Percentiles rank a stretch among this genome's conserved stretches.
phyloP scores from a whole-genome alignment of 2,888 invertebrate genomes.

The Cheilosia grossa region DNA sequence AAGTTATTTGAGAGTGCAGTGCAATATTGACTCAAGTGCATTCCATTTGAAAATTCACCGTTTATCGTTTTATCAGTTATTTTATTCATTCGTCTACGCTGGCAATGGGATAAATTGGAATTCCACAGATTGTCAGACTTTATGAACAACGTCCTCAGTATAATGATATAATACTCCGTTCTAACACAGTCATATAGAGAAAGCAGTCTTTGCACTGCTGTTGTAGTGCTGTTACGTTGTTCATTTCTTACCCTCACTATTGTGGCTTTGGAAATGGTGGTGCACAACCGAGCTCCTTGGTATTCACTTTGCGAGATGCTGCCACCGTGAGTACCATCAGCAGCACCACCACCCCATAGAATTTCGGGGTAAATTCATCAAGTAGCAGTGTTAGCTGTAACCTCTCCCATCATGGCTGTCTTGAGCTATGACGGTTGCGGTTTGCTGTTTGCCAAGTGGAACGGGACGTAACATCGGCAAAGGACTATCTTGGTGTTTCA shows the following conservation, averaged over 20 bases:
- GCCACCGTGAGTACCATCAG: neutral
- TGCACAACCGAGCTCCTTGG: slow-evolving; percentile 59
- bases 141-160: slow-evolving; percentile 52
- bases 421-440: slow-evolving; percentile 73
- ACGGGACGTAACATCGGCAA: slow-evolving; percentile 23
- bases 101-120: slow-evolving; percentile 61
- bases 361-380: slow-evolving; percentile 62
- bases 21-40: slow-evolving; percentile 73
- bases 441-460: slow-evolving; percentile 66
- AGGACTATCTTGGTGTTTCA: slow-evolving; percentile 39
- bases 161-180: slow-evolving; percentile 64
- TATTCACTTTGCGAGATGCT: slow-evolving; percentile 54
- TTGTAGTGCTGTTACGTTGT: neutral
- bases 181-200: slow-evolving; percentile 27
- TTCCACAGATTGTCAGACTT: slow-evolving; percentile 68
- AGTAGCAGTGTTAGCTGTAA: slow-evolving; percentile 54
- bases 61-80: slow-evolving; percentile 63
- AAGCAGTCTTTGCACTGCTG: neutral
- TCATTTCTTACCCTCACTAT: slow-evolving; percentile 60
- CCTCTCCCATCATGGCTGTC: slow-evolving; percentile 64
- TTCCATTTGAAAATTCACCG: slow-evolving; percentile 67
- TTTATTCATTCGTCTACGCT: slow-evolving; percentile 62
- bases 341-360: slow-evolving; percentile 27
- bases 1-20: slow-evolving; percentile 63
- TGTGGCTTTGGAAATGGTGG: slow-evolving; percentile 64